phyloP scores from a whole-genome alignment of 2,797 vertebrate species.

The Lates japonicus region DNA sequence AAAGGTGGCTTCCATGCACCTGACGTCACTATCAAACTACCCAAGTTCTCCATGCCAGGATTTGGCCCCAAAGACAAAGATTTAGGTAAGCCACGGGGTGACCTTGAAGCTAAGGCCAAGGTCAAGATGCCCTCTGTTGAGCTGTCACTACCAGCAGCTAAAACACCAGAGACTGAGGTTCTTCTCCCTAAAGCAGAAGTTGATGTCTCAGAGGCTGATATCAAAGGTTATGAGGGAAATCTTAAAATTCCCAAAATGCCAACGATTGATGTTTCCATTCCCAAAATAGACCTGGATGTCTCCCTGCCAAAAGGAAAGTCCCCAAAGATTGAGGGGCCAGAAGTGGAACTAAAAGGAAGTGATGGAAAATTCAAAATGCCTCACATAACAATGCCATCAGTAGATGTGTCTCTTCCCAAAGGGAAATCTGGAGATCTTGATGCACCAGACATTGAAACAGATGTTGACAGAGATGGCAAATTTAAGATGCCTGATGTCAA shows the following conservation, averaged over 20 bases:
- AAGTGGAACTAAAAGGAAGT: conserved; percentile 25
- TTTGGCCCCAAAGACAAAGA: conserved; percentile 78
- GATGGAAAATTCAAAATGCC: conserved; percentile 60
- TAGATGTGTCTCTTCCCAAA: conserved; percentile 72
- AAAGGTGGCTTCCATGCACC: conserved; percentile 74
- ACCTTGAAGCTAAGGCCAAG: conserved; percentile 71
- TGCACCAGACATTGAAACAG: conserved; percentile 36
- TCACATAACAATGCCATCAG: conserved; percentile 63
- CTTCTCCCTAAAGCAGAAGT: conserved; percentile 82
- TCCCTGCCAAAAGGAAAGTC: conserved; percentile 74
- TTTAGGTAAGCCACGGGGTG: conserved; percentile 56
- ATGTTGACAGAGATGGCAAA: conserved; percentile 47
- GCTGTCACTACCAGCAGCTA: conserved; percentile 81
- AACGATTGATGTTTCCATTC: conserved; percentile 80
- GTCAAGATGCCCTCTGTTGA: conserved; percentile 85
- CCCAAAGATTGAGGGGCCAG: conserved; percentile 49
- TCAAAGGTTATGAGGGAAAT: conserved; percentile 83
- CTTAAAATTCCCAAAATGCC: conserved; percentile 86
- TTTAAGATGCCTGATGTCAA: conserved; percentile 59
- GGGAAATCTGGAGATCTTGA: conserved; percentile 47
- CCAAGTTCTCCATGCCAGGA: conserved; percentile 83
- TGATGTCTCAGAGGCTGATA: conserved; percentile 85
- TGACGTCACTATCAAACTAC: conserved; percentile 81
- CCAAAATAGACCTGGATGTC: conserved; percentile 83
- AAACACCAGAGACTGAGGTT: conserved; percentile 80